Percentiles rank a stretch among this genome's conserved stretches.
These are phyloP conservation scores for Phyllotreta striolata DNA, from an alignment of 2,888 invertebrate species.

Conservation along the genomic window DNA sequence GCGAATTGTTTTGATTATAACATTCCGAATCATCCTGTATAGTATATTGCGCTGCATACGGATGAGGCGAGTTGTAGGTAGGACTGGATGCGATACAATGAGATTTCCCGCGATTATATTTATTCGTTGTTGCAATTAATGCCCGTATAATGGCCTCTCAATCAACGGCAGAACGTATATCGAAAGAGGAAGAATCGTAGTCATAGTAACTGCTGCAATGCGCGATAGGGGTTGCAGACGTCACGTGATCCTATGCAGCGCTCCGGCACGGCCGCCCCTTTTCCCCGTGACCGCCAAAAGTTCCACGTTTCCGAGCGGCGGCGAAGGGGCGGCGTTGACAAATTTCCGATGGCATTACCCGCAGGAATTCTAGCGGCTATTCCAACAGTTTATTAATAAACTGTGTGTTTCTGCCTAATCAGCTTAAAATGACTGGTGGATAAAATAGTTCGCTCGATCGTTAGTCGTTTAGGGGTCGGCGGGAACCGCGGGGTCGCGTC, in stretches of 20 bases:
- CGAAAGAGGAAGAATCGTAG: slow-evolving; percentile 48
- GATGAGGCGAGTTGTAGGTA: too few relatives aligned
- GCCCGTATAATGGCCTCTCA: slow-evolving; percentile 4
- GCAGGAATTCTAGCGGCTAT: too few relatives aligned
- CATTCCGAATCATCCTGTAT: too few relatives aligned
- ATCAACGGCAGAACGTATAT: slow-evolving; percentile 32
- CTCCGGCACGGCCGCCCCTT: slow-evolving; percentile 50
- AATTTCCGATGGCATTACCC: too few relatives aligned
- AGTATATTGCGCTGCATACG: too few relatives aligned
- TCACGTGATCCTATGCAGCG: slow-evolving; percentile 54
- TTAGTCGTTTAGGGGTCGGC: not conserved
- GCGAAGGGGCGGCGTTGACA: slow-evolving; percentile 25
- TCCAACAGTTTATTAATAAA: not conserved
- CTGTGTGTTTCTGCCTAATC: not conserved
- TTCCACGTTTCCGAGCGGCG: slow-evolving; percentile 26
- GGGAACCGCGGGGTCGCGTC: not conserved
- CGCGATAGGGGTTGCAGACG: slow-evolving; percentile 54
- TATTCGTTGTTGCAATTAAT: not conserved
- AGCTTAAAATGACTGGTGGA: not conserved
- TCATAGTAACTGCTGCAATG: slow-evolving; percentile 57
- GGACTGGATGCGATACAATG: not conserved
- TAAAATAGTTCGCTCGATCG: not conserved
- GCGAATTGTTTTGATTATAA: too few relatives aligned
- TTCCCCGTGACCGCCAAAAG: slow-evolving; percentile 37
- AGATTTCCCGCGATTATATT: not conserved